Base-by-base conservation (phyloP, 2,797 vertebrate genomes). In the Argyrosomus regius region DNA sequence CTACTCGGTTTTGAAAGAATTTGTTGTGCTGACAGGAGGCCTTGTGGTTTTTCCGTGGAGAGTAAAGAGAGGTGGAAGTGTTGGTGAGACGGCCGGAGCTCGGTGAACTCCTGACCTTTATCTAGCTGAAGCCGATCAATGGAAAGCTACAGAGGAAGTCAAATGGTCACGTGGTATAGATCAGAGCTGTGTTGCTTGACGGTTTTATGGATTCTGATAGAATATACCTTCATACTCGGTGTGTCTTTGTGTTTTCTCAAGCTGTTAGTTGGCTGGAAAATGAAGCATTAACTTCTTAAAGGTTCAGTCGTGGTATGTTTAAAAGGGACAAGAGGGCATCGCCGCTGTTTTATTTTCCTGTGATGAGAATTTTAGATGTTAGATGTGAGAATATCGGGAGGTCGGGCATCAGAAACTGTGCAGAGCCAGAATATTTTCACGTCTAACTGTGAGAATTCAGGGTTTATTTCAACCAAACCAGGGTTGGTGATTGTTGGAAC, bases 81-180 rank as follows among this genome's bases (percentile, higher is more conserved):
- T 52, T 3, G 45, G 17, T 1, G 43, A 67, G 52, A 14, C 3
- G 18, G 45, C 31, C 53, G 31, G 45, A 63, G 58, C 17, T 58
- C 14, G 4, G 8, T 74, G 69, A 83, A 70, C 77, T 61, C 6
- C 6, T 52, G 67, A 83, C 79, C 83, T 80, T 77, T 49, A 43
- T 62, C 61, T 8, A 35, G 35, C 63, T 69, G 48, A 56, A 59
- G 72, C 45, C 57, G 5, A 79, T 81, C 77, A 4, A 73, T 83
- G 10, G 26, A 54, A 62, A 41, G 53, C 45, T 60, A 2, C 52
- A 9, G 13, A 62, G 60, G 16, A 77, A 59, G 57, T 75, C 53
- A 46, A 78, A 60, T 9, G 49, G 43, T 65, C 70, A 45, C 72
- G 12, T n/a, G 28, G 26, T 50, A 17, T 5, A 3, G 78, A 75